Evolutionary conservation across 2,888 invertebrate species (phyloP).

Genomic region (Eugnorisma glareosa): DNA sequence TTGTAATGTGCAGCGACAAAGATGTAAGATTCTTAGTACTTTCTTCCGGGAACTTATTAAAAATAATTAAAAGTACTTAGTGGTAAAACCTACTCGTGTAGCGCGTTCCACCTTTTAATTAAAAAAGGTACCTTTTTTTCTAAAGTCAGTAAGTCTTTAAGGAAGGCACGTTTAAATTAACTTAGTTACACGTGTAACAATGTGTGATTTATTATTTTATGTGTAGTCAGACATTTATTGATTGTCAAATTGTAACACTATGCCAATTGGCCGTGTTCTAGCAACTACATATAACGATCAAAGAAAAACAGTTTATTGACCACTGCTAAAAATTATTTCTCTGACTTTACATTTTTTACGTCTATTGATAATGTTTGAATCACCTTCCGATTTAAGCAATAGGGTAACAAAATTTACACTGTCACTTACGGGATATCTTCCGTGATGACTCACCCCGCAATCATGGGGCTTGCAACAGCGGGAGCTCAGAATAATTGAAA

Average conservation of each 20-base stretch:
- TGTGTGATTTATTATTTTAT: background rate
- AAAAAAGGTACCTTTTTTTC: background rate
- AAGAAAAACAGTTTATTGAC: background rate
- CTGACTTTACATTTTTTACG: too few species aligned
- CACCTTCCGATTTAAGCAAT: too few species aligned
- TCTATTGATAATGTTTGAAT: background rate
- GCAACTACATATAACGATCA: background rate
- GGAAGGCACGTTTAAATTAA: background rate
- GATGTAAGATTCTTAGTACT: background rate
- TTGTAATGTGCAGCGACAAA: background rate
- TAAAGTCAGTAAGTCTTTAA: background rate
- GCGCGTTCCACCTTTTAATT: slow-evolving; percentile 37
- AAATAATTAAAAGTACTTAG: slow-evolving; percentile 36
- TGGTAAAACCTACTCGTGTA: slow-evolving; percentile 43
- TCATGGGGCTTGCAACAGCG: too few species aligned
- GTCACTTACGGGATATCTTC: too few species aligned
- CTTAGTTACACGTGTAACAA: background rate
- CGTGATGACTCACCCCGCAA: too few species aligned
- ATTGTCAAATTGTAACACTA: background rate
- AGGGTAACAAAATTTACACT: too few species aligned
- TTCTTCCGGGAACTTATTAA: slow-evolving; percentile 29
- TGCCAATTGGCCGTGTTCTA: background rate
- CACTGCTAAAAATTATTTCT: background rate
- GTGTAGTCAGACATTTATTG: background rate
- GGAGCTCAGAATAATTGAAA: too few species aligned